Conservation (phyloP, 2,797 vertebrate species). For the Coluber constrictor region DNA sequence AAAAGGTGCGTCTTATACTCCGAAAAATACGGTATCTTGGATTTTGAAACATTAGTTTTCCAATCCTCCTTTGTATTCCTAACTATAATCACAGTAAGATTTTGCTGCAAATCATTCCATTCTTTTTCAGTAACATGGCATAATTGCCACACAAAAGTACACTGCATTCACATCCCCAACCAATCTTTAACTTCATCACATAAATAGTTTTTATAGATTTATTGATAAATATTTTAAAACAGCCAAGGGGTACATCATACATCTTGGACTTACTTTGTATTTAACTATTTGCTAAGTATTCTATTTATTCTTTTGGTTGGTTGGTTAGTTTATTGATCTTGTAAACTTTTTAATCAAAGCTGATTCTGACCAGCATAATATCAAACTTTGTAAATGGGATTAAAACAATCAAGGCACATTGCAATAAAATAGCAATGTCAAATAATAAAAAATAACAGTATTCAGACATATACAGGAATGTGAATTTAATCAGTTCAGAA, state of each 20-base stretch:
- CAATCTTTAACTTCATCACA: not conserved
- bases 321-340: not conserved
- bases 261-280: not conserved
- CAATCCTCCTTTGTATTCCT: not conserved
- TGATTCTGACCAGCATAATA: not conserved
- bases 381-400: not conserved
- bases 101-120: not conserved
- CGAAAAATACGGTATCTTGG: not conserved
- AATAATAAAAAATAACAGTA: not conserved
- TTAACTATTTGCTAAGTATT: not conserved
- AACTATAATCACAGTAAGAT: not conserved
- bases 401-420: not conserved
- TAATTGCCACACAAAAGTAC: not conserved
- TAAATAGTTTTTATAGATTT: not conserved
- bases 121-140: not conserved
- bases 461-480: not conserved
- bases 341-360: not conserved
- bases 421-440: not conserved
- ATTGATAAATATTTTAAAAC: not conserved
- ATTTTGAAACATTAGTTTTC: not conserved
- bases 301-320: not conserved
- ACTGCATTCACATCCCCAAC: not conserved
- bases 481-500: not conserved
- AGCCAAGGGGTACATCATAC: not conserved
- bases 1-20: too few species aligned